Base-by-base conservation (phyloP, 2,113 vertebrate genomes). In the Anoplopoma fimbria region DNA sequence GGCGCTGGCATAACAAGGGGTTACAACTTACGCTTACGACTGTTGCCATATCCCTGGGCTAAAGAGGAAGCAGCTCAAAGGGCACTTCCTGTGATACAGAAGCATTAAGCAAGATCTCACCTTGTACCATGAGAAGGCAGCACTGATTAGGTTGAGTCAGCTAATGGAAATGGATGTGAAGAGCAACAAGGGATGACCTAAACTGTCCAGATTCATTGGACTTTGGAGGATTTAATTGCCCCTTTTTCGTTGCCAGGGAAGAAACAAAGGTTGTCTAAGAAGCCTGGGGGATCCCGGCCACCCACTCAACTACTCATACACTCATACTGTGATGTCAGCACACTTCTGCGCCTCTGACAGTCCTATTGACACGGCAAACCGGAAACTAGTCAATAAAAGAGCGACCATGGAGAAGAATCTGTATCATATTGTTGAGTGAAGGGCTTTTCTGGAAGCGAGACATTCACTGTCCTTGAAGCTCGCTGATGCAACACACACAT, bases 181-280 rank as follows among this genome's bases (percentile, higher is more conserved):
- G 38, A 65, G 2, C 55, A 40, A 84, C 40, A 36, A 58, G 34
- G 51, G 29, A 68, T 85, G 83, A 69, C 64, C 69, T 36, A 77
- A 77, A 72, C 51, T 31, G 34, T 65, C 36, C 25, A 34, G 0
- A 75, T 63, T 63, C 65, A 81, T 67, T 69, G 62, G 67, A 29
- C 65, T 38, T 27, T 33, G 62, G 82, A 84, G 63, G 76, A 86
- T 89, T 84, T 78, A 88, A 90, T 87, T 83, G 61, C 19, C 21
- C 29, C 58, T 29, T 84, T 82, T 67, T 80, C 63, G 60, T 69
- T 81, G 17, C 73, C n/a, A 31, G 74, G 51, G 40, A 40, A 69
- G 58, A 53, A 86, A 36, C 21, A 38, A 82, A 69, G 75, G 79
- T 68, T 86, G 68, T 23, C 19, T 27, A 62, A 65, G 53, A 19